These are phyloP conservation scores for Salpingus planirostris DNA, from an alignment of 2,888 invertebrate species.

Conservation along the genomic window DNA sequence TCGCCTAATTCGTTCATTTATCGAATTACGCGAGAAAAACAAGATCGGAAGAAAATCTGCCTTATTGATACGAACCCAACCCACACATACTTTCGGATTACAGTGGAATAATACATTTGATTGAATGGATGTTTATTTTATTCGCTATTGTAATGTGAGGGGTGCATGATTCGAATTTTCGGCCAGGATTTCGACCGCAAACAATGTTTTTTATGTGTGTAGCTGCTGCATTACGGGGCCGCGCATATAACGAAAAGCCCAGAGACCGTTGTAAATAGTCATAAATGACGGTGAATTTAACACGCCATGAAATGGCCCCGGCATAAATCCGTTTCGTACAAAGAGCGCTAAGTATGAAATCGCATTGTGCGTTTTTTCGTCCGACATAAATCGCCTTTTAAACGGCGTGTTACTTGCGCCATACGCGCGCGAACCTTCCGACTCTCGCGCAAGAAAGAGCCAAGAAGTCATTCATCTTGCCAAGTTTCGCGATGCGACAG, in stretches of 20 bases:
- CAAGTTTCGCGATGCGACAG: constrained; percentile 23
- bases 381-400: constrained; percentile 30
- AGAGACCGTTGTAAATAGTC: not conserved
- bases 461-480: constrained; percentile 29
- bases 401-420: constrained; percentile 25
- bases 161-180: too few species aligned
- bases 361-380: constrained; percentile 16
- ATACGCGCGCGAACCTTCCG: constrained; percentile 18
- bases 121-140: not conserved
- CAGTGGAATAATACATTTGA: too few species aligned
- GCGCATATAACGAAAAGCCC: not conserved
- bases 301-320: constrained; percentile 7
- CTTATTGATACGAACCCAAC: too few species aligned
- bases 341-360: constrained; percentile 12
- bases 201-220: too few species aligned
- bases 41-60: too few species aligned
- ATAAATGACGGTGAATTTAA: constrained; percentile 6
- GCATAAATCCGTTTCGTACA: constrained; percentile 8
- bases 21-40: too few species aligned
- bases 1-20: too few species aligned
- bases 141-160: too few species aligned
- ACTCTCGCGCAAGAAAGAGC: constrained; percentile 9
- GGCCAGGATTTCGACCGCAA: too few species aligned
- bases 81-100: too few species aligned
- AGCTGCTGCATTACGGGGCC: too few species aligned